Conservation (phyloP, 2,113 vertebrate genomes). For the Trinectes maculatus region DNA sequence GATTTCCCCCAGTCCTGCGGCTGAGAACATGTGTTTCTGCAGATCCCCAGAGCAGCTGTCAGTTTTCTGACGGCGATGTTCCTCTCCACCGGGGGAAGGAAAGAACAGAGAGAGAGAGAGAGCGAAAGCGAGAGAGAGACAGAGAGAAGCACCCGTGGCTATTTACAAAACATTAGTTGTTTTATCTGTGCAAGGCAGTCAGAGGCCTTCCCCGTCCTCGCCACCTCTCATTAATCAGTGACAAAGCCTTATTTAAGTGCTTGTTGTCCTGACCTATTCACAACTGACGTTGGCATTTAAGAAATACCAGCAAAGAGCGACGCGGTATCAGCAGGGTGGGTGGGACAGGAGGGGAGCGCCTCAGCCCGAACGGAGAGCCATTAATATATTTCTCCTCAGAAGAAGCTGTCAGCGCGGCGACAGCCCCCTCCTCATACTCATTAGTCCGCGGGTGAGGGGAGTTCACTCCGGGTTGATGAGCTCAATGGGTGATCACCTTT, state of each 20-base stretch:
- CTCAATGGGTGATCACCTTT: conserved; percentile 76
- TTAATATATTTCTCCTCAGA: conserved; percentile 71
- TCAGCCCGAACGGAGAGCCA: conserved; percentile 53
- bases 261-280: conserved; percentile 82
- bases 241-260: conserved; percentile 80
- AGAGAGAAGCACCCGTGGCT: conserved; percentile 67
- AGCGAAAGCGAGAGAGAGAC: conserved; percentile 25
- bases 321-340: conserved; percentile 42
- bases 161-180: conserved; percentile 81
- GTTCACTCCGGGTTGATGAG: conserved; percentile 68
- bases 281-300: conserved; percentile 82
- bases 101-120: conserved; percentile 40
- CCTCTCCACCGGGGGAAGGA: conserved; percentile 46
- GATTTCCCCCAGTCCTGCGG: conserved; percentile 75
- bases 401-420: conserved; percentile 67
- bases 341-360: conserved; percentile 49
- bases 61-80: conserved; percentile 65
- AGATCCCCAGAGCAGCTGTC: conserved; percentile 79
- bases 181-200: conserved; percentile 73
- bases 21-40: conserved; percentile 81
- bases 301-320: conserved; percentile 75
- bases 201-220: conserved; percentile 66
- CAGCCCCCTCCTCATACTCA: conserved; percentile 61
- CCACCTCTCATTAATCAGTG: conserved; percentile 81
- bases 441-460: conserved; percentile 55